A percentile compares a stretch with the other conserved stretches of the same genome.
Conservation (phyloP, 2,113 vertebrate genomes). For the Aix galericulata region DNA sequence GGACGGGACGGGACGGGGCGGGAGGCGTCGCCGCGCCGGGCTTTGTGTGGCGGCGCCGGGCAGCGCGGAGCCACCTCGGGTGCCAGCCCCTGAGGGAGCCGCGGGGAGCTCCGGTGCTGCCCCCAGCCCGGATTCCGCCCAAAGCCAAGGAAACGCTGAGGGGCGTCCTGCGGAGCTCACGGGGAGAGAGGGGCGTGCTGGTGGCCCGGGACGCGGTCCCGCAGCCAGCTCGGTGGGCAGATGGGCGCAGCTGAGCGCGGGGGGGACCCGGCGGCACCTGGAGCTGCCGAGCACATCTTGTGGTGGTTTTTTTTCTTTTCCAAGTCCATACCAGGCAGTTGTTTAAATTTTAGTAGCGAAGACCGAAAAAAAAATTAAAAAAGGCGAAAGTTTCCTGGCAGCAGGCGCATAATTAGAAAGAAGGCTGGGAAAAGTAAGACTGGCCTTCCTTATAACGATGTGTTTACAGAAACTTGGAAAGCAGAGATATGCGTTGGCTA, state of each 20-base stretch:
- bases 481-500: conserved; percentile 63
- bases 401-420: conserved; percentile 44
- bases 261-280: conserved; percentile 27
- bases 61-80: too few relatives aligned
- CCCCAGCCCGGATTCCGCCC: too few relatives aligned
- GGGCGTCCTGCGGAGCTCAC: neutral
- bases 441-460: conserved; percentile 60
- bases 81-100: too few relatives aligned
- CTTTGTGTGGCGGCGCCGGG: too few relatives aligned
- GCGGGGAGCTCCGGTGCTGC: too few relatives aligned
- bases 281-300: neutral
- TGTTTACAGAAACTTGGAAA: conserved; percentile 77
- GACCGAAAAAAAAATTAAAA: neutral
- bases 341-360: conserved; percentile 40
- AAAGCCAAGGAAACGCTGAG: neutral
- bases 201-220: neutral
- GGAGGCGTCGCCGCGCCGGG: too few relatives aligned
- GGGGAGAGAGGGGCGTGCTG: neutral
- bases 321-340: neutral
- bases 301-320: neutral
- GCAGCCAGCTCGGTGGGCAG: neutral
- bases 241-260: neutral
- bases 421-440: conserved; percentile 39
- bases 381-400: conserved; percentile 59
- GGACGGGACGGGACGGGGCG: too few relatives aligned